Conservation (phyloP, 1,140 invertebrate species). For the Drosophila asahinai region DNA sequence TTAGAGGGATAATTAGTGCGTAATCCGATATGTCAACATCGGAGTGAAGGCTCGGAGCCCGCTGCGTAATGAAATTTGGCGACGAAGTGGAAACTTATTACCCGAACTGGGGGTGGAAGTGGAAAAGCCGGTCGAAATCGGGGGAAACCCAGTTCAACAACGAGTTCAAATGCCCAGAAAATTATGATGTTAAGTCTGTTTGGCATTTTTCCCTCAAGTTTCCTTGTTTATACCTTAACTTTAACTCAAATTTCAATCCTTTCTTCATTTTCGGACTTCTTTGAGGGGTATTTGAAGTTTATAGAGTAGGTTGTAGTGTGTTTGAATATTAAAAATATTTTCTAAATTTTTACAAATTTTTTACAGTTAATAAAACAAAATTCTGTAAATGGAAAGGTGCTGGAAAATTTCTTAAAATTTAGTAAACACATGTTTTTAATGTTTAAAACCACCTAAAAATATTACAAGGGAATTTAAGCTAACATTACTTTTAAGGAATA, state of each 20-base stretch:
- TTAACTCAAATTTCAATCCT: slow-evolving; percentile 3
- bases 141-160: slow-evolving; percentile 4
- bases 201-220: slow-evolving; percentile 17
- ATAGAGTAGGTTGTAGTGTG: neutral
- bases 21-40: slow-evolving; percentile 82
- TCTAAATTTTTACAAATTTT: neutral
- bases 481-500: too few relatives aligned
- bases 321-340: too few relatives aligned
- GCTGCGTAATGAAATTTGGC: slow-evolving; percentile 69
- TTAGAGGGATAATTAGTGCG: slow-evolving; percentile 83
- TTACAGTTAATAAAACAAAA: neutral
- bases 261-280: neutral
- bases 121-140: slow-evolving; percentile 4
- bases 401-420: too few relatives aligned
- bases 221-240: neutral
- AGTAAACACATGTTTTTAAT: too few relatives aligned
- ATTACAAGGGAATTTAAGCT: too few relatives aligned
- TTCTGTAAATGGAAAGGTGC: neutral
- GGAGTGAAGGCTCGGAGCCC: slow-evolving; percentile 8
- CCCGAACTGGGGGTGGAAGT: slow-evolving; percentile 3
- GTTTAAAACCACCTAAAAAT: too few relatives aligned
- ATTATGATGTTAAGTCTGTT: slow-evolving; percentile 66
- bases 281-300: neutral
- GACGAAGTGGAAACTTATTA: slow-evolving; percentile 61
- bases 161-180: slow-evolving; percentile 61